Evolutionary conservation across 2,113 vertebrate genomes (phyloP), one percentile per base, ranked within the genome.

Genomic region (Martes martes): DNA sequence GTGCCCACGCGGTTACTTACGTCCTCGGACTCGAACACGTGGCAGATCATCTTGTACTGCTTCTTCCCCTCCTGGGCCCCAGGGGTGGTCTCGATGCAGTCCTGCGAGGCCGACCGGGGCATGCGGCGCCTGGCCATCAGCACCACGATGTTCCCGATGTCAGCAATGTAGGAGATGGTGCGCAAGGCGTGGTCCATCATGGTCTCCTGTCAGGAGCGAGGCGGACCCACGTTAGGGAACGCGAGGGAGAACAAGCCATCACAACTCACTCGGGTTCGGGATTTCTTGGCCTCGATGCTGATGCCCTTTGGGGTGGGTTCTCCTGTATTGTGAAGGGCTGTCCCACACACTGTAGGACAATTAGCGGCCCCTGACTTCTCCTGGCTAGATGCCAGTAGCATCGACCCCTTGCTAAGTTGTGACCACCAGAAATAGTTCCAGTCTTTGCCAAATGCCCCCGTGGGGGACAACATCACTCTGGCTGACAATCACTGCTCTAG

Each of bases 41-140:
- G 99, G 98, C 99, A 99, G 94, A 99, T 99, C 99, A 99, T 99
- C 98, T 99, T 99, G 98, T 99, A 99, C 98, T 99, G 99, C 96
- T 99, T 99, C 99, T 99, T 99, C 42, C 99, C 99, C 96, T 99
- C 99, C 4, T 99, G 99, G 1, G 99, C 99, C 0, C 99, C 99
- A 0, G 99, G 99, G 0, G 99, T 99, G 52, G 99, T 99, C 97
- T 99, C 99, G 0, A 99, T 99, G 84, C 99, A 99, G 98, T 99
- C 99, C 98, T 99, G 99, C 0, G 99, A 99, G 82, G 99, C 99
- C 0, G 99, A 99, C 9, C 99, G 98, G 0, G 99, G 99, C 99
- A 99, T 99, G 80, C 99, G 99, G 89, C 99, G 99, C 4, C 99
- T 98, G 0, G 99, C 99, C 99, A 99, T 99, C 88, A 99, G 98